These are phyloP conservation scores for Brachionichthys hirsutus DNA, from an alignment of 2,113 vertebrate species.

Conservation along the genomic window DNA sequence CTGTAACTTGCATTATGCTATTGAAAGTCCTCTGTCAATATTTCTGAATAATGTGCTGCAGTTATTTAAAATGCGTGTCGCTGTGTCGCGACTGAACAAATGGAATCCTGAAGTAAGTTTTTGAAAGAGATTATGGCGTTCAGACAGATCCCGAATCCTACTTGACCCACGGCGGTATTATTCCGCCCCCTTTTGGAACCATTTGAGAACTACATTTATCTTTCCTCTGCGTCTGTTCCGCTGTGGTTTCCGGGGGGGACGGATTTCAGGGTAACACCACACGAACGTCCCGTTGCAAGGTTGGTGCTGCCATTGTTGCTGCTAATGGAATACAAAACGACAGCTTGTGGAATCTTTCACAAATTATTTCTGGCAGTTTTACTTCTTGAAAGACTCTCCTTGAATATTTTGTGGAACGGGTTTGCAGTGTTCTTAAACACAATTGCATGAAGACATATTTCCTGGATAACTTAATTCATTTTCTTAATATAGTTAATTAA, in stretches of 20 bases:
- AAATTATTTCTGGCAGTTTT: too few relatives aligned
- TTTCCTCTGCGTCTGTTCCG: not conserved
- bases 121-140: not conserved
- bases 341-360: too few relatives aligned
- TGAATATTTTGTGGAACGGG: too few relatives aligned
- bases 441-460: too few relatives aligned
- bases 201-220: not conserved
- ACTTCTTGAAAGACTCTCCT: not conserved
- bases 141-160: not conserved
- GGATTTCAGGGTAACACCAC: slow-evolving; percentile 56
- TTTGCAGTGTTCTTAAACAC: not conserved
- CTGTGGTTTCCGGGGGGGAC: slow-evolving; percentile 52
- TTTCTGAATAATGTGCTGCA: slow-evolving; percentile 51
- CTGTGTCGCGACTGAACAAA: too few relatives aligned
- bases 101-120: not conserved
- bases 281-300: slow-evolving; percentile 29
- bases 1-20: not conserved
- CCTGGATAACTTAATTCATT: not conserved
- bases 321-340: too few relatives aligned
- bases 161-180: not conserved
- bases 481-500: not conserved
- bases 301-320: slow-evolving; percentile 22
- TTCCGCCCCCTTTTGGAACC: slow-evolving; percentile 28
- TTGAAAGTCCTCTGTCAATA: slow-evolving; percentile 26
- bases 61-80: not conserved